Percentiles rank a stretch among this genome's conserved stretches.
These are phyloP conservation scores for Hymenochirus boettgeri DNA, from an alignment of 2,113 vertebrate species.

Conservation along the genomic window DNA sequence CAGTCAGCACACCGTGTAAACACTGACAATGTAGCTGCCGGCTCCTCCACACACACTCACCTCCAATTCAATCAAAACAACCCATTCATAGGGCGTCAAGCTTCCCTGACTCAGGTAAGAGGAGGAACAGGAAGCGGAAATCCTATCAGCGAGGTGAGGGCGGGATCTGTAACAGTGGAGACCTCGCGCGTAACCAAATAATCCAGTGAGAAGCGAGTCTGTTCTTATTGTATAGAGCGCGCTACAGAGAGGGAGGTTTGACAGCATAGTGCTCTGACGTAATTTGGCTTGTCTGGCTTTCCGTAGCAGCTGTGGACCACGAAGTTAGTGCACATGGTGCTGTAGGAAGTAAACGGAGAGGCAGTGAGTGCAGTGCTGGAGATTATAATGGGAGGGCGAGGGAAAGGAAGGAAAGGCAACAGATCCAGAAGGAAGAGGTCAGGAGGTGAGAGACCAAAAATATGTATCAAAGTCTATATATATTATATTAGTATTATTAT, in stretches of 20 bases:
- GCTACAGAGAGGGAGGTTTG: background rate
- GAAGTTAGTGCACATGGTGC: slow-evolving; percentile 23
- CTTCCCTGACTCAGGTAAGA: slow-evolving; percentile 15
- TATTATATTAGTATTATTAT: no score
- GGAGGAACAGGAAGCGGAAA: slow-evolving; percentile 27
- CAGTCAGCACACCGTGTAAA: no score
- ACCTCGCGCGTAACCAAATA: background rate
- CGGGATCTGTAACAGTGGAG: background rate
- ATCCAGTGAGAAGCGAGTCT: no score
- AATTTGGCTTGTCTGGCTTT: slow-evolving; percentile 27
- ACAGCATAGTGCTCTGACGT: background rate
- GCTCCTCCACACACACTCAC: background rate
- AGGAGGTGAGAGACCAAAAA: slow-evolving; percentile 50
- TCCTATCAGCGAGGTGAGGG: background rate
- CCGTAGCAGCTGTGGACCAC: slow-evolving; percentile 37
- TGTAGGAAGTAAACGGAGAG: slow-evolving; percentile 25
- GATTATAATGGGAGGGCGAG: slow-evolving; percentile 65
- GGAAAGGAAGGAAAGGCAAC: slow-evolving; percentile 66
- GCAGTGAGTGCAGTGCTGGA: no score
- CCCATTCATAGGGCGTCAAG: background rate
- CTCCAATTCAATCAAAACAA: background rate
- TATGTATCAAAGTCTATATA: no score
- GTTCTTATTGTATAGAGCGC: no score
- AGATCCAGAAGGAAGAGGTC: slow-evolving; percentile 62
- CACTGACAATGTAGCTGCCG: background rate